Evolutionary conservation across 2,888 invertebrate genomes (phyloP).

Genomic region (Pristionchus arcanus): DNA sequence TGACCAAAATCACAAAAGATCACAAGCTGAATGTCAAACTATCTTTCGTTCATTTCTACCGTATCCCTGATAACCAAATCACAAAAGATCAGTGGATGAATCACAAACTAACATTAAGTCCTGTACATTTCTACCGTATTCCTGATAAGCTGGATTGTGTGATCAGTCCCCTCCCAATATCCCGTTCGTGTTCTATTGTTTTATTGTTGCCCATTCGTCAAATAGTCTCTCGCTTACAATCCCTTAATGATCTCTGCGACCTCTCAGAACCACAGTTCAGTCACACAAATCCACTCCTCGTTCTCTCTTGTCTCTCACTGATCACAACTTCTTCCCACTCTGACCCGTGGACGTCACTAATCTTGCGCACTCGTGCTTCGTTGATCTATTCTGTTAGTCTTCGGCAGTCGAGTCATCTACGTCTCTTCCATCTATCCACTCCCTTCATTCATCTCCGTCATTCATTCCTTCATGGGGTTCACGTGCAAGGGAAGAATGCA

Average conservation of each 20-base stretch:
- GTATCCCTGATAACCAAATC: no score
- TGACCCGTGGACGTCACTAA: background rate
- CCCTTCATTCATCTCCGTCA: background rate
- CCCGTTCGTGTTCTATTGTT: background rate
- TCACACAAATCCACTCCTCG: background rate
- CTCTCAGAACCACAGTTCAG: background rate
- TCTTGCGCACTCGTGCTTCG: constrained; percentile 10
- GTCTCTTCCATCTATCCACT: no score
- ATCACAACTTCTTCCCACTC: background rate
- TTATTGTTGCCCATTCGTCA: background rate
- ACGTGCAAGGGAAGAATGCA: background rate
- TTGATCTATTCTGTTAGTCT: background rate
- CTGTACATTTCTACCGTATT: no score
- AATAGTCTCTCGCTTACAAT: no score
- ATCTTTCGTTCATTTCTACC: no score
- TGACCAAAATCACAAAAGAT: no score
- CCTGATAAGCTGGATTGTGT: no score
- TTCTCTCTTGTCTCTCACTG: background rate
- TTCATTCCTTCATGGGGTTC: background rate
- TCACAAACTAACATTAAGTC: no score
- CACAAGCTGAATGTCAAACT: no score
- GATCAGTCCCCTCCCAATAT: background rate
- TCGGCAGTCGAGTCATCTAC: background rate
- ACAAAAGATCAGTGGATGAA: no score
- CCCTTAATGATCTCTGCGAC: background rate